A percentile compares a stretch with the other conserved stretches of the same genome.
phyloP scores from a whole-genome alignment of 1,140 invertebrate genomes.

The Drosophila orosa region DNA sequence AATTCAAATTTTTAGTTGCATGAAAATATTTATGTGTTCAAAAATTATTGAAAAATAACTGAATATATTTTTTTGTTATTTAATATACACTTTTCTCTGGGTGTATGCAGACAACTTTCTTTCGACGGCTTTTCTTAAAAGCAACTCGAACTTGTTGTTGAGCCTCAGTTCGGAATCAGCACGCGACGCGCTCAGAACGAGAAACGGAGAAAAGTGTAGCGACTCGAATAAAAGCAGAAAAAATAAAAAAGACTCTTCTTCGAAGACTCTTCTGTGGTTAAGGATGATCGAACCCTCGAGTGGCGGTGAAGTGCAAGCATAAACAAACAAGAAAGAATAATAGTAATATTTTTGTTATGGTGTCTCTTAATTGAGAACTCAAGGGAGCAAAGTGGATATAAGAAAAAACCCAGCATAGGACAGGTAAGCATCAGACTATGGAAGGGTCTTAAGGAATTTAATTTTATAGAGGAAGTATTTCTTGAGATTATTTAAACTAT shows the following conservation, averaged over 20 bases:
- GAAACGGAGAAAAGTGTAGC: conserved; percentile 15
- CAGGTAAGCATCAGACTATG: conserved; percentile 34
- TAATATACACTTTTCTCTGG: background rate
- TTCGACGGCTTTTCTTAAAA: conserved; percentile 73
- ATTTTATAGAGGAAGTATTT: background rate
- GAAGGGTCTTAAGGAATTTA: background rate
- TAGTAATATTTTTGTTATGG: conserved; percentile 49
- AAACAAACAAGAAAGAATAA: conserved; percentile 27
- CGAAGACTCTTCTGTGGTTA: conserved; percentile 40
- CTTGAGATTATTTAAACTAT: background rate
- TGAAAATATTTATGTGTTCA: background rate
- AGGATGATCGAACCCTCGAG: conserved; percentile 63
- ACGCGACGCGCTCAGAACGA: conserved; percentile 78
- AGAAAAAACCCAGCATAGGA: conserved; percentile 16
- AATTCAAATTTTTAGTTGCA: background rate
- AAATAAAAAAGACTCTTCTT: conserved; percentile 24
- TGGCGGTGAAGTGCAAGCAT: conserved; percentile 63
- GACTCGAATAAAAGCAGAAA: conserved; percentile 5
- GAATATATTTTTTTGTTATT: background rate
- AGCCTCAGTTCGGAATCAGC: conserved; percentile 61
- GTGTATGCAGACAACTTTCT: conserved; percentile 71
- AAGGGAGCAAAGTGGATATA: conserved; percentile 56
- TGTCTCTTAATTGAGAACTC: conserved; percentile 41
- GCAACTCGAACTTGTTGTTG: conserved; percentile 48
- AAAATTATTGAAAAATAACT: background rate